Percentiles rank a stretch among this genome's conserved stretches.
Evolutionary conservation across 2,888 invertebrate genomes (phyloP).

Genomic region (Odontocolon sp.): DNA sequence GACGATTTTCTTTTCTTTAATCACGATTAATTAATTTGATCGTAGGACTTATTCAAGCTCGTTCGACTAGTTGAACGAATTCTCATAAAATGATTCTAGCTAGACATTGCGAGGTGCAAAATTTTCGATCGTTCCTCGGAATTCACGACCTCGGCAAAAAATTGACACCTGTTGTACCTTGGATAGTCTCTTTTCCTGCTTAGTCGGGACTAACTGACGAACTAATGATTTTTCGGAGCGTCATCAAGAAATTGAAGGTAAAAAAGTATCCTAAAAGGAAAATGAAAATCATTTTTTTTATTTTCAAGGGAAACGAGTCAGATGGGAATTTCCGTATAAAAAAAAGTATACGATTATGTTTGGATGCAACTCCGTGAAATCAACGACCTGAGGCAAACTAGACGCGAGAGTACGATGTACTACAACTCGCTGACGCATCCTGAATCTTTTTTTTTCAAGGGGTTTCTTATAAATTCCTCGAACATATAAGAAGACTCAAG

Average conservation of each 20-base stretch:
- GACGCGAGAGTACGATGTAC: neutral
- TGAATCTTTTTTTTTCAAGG: constrained; percentile 9
- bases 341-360: neutral
- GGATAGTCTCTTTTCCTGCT: too few species aligned
- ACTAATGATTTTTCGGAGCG: too few species aligned
- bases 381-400: neutral
- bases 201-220: too few species aligned
- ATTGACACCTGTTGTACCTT: neutral
- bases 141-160: constrained; percentile 1
- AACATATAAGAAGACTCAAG: constrained; percentile 4
- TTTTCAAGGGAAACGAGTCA: neutral
- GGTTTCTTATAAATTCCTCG: neutral
- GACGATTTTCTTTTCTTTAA: neutral
- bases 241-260: neutral
- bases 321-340: neutral
- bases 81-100: neutral
- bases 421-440: neutral
- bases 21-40: neutral
- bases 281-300: too few species aligned
- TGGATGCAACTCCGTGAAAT: neutral
- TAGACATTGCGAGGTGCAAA: neutral
- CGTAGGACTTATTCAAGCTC: neutral
- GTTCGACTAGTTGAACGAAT: neutral
- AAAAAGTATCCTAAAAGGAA: too few species aligned
- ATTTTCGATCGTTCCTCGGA: neutral